Base-by-base conservation (phyloP, 2,113 vertebrate genomes). In the Apaloderma vittatum region DNA sequence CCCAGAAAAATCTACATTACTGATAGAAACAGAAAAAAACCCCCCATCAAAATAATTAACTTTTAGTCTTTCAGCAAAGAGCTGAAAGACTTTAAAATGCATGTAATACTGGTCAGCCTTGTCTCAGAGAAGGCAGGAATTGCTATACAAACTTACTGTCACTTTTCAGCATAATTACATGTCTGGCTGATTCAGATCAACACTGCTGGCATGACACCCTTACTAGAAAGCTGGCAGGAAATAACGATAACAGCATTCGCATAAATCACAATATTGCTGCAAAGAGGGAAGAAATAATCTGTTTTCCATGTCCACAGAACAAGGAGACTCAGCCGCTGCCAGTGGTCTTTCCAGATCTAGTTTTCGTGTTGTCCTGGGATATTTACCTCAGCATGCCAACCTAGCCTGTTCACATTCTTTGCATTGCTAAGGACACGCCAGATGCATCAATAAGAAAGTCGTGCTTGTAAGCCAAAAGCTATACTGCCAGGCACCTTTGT, bases 171-270 rank as follows among this genome's bases (percentile, higher is more conserved):
- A 54, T 0, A 1, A 83, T 86, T 86, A 61, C 36, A 20, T 32
- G 58, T 71, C 92, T 94, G 77, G 27, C 45, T 88, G 75, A 83
- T 86, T 79, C 67, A 80, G 30, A 94, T 73, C 83, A 83, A n/a
- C 63, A 73, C 30, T 0, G 0, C 26, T 63, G 61, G 43, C 40
- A 32, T 32, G 49, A 43, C 37, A 93, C 17, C 59, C 72, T 86
- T 52, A 23, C 58, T 45, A 90, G 78, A 49, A 59, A 92, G 58
- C 52, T 59, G 49, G 17, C 58, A 76, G 54, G 49, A 86, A 72
- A 58, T 73, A 57, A 57, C 43, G 48, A 37, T 40, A 70, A n/a
- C 75, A 65, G 14, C 32, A 37, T 86, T 70, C 14, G 8, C 54
- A 73, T 73, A 94, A 68, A 88, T 86, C 62, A 73, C 0, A 0